Evolutionary conservation across 2,888 invertebrate species (phyloP).

Genomic region (Eupithecia vulgata): DNA sequence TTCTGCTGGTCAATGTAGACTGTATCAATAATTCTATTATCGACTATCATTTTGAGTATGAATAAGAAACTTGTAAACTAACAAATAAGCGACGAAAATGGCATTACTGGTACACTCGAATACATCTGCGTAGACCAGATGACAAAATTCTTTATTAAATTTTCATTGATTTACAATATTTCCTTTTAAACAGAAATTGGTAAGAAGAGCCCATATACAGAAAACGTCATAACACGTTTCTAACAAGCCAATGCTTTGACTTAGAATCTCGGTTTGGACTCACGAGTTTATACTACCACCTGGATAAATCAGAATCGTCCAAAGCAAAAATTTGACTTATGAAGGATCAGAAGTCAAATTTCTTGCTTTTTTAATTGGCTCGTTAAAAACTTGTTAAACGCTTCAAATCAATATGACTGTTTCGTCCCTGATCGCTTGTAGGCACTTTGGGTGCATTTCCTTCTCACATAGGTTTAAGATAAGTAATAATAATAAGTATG

Average conservation of each 20-base stretch:
- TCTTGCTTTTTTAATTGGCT: neutral
- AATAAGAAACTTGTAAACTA: neutral
- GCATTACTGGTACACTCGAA: neutral
- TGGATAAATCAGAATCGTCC: neutral
- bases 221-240: constrained; percentile 4
- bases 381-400: constrained; percentile 3
- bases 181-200: neutral
- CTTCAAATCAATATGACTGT: constrained; percentile 31
- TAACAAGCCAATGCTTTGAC: constrained; percentile 1
- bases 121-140: neutral
- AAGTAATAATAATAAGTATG: no score
- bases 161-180: neutral
- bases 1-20: neutral
- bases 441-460: constrained; percentile 51
- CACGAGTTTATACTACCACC: neutral
- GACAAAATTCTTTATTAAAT: neutral
- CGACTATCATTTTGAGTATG: neutral
- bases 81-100: neutral
- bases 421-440: constrained; percentile 51
- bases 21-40: neutral
- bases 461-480: constrained; percentile 18
- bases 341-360: neutral
- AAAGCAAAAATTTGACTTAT: no score
- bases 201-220: constrained; percentile 14
- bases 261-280: constrained; percentile 1